Evolutionary conservation across 2,797 vertebrate species (phyloP), one percentile per base, ranked within the genome.

Genomic region (Bryconaethiops microstoma): DNA sequence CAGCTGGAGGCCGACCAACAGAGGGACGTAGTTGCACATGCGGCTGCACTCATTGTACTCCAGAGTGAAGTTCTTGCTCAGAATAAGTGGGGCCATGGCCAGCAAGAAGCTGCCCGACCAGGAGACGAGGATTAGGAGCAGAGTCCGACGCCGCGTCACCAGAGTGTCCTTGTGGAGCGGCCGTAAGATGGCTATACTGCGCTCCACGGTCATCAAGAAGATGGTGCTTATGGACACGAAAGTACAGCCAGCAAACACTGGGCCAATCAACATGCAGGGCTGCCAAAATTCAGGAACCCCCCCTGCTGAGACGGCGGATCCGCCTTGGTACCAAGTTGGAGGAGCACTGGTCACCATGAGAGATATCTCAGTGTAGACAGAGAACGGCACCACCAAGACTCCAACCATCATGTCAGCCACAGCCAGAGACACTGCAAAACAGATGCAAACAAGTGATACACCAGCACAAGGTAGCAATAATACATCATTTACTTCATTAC

Each of bases 191-290:
- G 95, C 95, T 62, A 96, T 89, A 7, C 94, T 93, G 57, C 95
- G 92, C 87, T 96, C 95, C 70, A 95, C 74, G 0, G 95, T 95
- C 92, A 96, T 93, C 82, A 96, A 89, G 86, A 96, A 96, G 60
- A 96, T 96, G 80, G 95, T 96, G 86, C 90, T 96, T 83, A 96
- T 96, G 57, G 95, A 96, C 60, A 96, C 94, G 23, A 96, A 96
- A 5, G 95, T 96, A 86, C 95, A 96, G 19, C 94, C 93, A 0
- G 94, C 95, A 9, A 96, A 96, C 75, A 96, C 90, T 0, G 93
- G 94, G 29, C 95, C 95, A 14, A 94, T 95, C 82, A 96, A 79
- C 89, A 94, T 91, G 90, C 95, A 96, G 72, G 94, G 94, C 77
- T 94, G 92, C 91, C 92, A 93, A 7, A 89, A 84, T 23, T 84